Evolutionary conservation across 2,888 invertebrate genomes (phyloP).

Genomic region (Acanthococcus lagerstroemiae): DNA sequence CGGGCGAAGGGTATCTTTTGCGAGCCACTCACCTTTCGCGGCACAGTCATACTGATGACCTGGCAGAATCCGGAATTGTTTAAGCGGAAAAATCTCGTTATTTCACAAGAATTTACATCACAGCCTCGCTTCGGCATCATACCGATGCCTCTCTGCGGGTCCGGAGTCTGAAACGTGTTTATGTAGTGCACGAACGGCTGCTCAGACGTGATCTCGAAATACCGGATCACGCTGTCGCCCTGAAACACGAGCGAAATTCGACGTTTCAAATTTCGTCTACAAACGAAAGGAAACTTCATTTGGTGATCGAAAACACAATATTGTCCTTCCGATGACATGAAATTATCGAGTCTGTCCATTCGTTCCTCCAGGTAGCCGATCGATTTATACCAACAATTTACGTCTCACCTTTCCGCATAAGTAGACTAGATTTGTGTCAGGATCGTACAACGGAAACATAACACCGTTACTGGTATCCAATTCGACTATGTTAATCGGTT

Average conservation of each 20-base stretch:
- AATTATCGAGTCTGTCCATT: too few species aligned
- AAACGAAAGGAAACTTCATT: background rate
- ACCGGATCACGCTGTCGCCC: conserved; percentile 94
- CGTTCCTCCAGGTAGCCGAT: too few species aligned
- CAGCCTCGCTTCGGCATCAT: conserved; percentile 98
- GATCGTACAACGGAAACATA: conserved; percentile 93
- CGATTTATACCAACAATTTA: too few species aligned
- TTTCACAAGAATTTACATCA: conserved; percentile 89
- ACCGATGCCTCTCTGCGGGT: conserved; percentile 92
- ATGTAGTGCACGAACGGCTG: conserved; percentile 93
- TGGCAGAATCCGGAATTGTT: conserved; percentile 91
- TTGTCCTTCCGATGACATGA: too few species aligned
- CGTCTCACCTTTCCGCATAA: conserved; percentile 80
- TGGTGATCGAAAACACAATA: too few species aligned
- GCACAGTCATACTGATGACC: conserved; percentile 95
- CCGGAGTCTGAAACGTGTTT: conserved; percentile 94
- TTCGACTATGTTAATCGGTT: conserved; percentile 86
- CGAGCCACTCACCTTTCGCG: conserved; percentile 61
- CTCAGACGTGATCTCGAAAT: conserved; percentile 86
- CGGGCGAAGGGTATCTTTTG: too few species aligned
- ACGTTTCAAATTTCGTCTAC: background rate
- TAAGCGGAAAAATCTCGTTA: conserved; percentile 87
- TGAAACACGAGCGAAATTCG: conserved; percentile 39
- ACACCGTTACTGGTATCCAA: conserved; percentile 92
- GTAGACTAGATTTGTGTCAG: conserved; percentile 88